phyloP scores from a whole-genome alignment of 2,888 invertebrate genomes.

The Latrodectus elegans region DNA sequence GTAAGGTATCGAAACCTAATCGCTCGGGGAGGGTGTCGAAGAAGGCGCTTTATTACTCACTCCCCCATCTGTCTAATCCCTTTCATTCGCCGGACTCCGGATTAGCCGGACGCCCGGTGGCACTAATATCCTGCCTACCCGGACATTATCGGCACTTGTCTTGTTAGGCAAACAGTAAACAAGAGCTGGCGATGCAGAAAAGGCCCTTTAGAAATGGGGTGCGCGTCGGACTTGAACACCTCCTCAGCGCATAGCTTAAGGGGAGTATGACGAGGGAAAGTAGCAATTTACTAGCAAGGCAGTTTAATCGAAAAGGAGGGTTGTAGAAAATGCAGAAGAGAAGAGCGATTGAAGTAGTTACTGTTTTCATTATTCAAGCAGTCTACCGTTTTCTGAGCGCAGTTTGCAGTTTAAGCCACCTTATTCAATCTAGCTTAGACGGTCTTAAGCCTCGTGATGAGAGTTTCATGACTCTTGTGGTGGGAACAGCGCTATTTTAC shows the following conservation, averaged over 20 bases:
- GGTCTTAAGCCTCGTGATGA: too few relatives aligned
- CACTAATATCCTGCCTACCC: not conserved
- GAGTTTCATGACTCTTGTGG: too few relatives aligned
- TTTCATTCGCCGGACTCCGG: slow-evolving; percentile 2
- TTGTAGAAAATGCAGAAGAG: not conserved
- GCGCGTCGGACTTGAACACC: not conserved
- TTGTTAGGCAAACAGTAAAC: slow-evolving; percentile 1
- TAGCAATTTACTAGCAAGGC: not conserved
- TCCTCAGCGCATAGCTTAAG: not conserved
- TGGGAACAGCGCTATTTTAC: too few relatives aligned
- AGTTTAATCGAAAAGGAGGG: not conserved
- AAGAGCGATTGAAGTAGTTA: not conserved
- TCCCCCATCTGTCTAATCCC: not conserved
- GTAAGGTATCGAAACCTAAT: not conserved
- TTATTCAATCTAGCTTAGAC: too few relatives aligned
- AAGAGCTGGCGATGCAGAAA: slow-evolving; percentile 5
- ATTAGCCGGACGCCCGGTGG: slow-evolving; percentile 3
- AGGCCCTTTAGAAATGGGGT: not conserved
- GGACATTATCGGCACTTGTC: slow-evolving; percentile 5
- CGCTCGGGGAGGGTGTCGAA: not conserved
- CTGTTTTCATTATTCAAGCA: not conserved
- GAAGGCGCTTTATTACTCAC: not conserved
- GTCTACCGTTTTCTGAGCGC: not conserved
- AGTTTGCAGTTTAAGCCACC: not conserved
- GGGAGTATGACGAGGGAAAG: not conserved